Conservation (phyloP, 2,797 vertebrate genomes). For the Danio jaintianensis region DNA sequence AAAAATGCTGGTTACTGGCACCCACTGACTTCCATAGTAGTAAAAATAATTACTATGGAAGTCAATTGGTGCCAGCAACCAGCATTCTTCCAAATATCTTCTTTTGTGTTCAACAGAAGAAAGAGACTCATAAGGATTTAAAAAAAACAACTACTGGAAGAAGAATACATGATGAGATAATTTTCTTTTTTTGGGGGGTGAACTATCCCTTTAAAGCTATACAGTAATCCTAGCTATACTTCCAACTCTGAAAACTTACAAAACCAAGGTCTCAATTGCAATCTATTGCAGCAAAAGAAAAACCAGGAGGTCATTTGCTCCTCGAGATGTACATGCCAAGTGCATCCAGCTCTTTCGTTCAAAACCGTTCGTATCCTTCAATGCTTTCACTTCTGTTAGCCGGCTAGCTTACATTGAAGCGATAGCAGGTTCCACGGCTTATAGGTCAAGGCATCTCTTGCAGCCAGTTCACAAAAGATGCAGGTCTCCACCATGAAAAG, state of each 20-base stretch:
- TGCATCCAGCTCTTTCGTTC: constrained; percentile 8
- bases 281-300: not conserved
- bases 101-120: too few species aligned
- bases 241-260: not conserved
- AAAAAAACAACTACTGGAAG: too few species aligned
- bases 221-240: not conserved
- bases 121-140: too few species aligned
- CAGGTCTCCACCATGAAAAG: constrained; percentile 28
- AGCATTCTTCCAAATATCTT: too few species aligned
- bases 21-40: too few species aligned
- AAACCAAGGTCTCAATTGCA: not conserved
- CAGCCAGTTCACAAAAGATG: constrained; percentile 17
- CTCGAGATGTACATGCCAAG: not conserved
- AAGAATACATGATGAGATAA: too few species aligned
- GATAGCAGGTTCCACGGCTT: not conserved
- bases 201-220: too few species aligned
- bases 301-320: constrained; percentile 15
- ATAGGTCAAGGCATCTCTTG: constrained; percentile 53
- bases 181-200: too few species aligned
- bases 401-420: not conserved
- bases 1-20: too few species aligned
- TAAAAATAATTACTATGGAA: too few species aligned
- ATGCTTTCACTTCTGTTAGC: constrained; percentile 17
- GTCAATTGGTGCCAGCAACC: too few species aligned
- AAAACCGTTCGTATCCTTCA: constrained; percentile 25